Conservation (phyloP, 2,797 vertebrate genomes). For the Sebastes hubbsi region DNA sequence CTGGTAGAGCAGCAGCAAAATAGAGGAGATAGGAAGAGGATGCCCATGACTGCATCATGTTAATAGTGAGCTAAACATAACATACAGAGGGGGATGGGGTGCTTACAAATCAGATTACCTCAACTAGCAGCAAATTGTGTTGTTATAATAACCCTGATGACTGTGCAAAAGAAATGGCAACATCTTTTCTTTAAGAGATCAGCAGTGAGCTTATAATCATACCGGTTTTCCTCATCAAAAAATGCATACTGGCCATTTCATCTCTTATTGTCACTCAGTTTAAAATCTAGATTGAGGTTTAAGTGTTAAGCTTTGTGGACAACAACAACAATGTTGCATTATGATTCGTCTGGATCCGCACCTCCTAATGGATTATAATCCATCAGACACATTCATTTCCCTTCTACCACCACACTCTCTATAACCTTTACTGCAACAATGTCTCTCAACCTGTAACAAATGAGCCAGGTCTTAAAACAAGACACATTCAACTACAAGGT, state of each 20-base stretch:
- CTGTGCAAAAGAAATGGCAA: not conserved
- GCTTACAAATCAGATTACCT: constrained; percentile 64
- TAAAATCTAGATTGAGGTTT: not conserved
- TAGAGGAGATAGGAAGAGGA: not conserved
- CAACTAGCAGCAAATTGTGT: constrained; percentile 67
- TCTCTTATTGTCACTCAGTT: constrained; percentile 5
- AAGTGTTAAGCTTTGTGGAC: constrained; percentile 10
- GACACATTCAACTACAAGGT: not conserved
- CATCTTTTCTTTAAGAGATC: not conserved
- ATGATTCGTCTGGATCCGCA: not conserved
- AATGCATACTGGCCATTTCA: not conserved
- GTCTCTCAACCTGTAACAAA: not conserved
- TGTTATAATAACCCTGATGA: constrained; percentile 49
- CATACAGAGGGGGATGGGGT: constrained; percentile 64
- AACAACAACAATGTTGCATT: not conserved
- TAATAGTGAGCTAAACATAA: constrained; percentile 58
- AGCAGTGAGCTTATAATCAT: not conserved
- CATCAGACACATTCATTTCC: constrained; percentile 1
- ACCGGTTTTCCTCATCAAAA: not conserved
- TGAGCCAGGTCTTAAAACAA: not conserved
- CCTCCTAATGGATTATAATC: constrained; percentile 29
- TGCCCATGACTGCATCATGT: constrained; percentile 53
- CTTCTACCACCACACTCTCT: not conserved
- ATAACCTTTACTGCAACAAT: not conserved
- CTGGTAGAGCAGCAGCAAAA: constrained; percentile 12